A percentile compares a stretch with the other conserved stretches of the same genome.
phyloP scores from a whole-genome alignment of 2,113 vertebrate genomes.

The Isurus oxyrinchus region DNA sequence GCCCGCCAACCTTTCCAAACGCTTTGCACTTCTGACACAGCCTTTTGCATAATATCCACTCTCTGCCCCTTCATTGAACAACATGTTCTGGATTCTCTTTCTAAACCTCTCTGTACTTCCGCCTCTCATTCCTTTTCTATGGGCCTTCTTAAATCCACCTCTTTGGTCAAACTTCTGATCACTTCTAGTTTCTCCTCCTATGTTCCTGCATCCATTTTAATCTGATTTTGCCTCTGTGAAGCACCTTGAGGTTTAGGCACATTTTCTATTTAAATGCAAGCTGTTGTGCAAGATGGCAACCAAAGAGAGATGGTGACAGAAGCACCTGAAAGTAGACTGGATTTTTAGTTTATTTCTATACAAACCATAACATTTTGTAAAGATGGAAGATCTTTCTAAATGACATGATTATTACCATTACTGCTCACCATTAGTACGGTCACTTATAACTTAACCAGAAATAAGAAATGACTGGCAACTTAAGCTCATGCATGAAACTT shows the following conservation, averaged over 20 bases:
- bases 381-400: not conserved
- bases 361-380: not conserved
- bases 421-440: not conserved
- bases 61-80: not conserved
- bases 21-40: too few relatives aligned
- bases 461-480: not conserved
- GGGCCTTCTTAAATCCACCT: not conserved
- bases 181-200: not conserved
- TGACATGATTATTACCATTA: not conserved
- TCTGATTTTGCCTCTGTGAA: not conserved
- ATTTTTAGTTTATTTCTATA: not conserved
- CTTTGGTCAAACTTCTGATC: not conserved
- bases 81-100: not conserved
- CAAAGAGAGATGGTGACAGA: not conserved
- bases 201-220: not conserved
- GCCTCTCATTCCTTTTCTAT: not conserved
- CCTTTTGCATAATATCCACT: not conserved
- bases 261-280: not conserved
- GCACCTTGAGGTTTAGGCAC: not conserved
- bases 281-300: too few relatives aligned
- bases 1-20: not conserved
- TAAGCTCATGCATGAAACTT: not conserved
- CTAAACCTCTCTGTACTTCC: not conserved
- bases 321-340: not conserved
- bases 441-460: not conserved